These are phyloP conservation scores for Mythimna vitellina DNA, from an alignment of 2,888 invertebrate species.

Conservation along the genomic window DNA sequence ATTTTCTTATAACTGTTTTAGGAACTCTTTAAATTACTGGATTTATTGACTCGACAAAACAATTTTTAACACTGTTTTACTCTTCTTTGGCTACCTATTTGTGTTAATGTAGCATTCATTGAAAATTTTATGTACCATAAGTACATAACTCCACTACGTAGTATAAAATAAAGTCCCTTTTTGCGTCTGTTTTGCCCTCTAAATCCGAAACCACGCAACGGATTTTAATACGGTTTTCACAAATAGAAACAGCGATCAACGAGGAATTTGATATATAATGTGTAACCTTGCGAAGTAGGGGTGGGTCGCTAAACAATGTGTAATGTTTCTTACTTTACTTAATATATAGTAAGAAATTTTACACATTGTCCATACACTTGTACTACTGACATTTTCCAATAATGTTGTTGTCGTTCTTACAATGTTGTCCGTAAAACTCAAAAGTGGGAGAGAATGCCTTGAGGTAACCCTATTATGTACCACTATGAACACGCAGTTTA, in stretches of 20 bases:
- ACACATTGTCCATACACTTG: not conserved
- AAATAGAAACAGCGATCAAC: not conserved
- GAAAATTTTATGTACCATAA: not conserved
- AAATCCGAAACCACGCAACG: not conserved
- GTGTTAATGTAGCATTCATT: not conserved
- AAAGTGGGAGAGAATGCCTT: not conserved
- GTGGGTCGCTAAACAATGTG: not conserved
- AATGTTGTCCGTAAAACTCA: not conserved
- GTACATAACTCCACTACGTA: not conserved
- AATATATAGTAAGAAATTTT: too few species aligned
- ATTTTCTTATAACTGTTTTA: conserved; percentile 24
- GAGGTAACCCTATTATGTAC: not conserved
- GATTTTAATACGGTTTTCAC: not conserved
- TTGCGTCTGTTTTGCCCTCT: not conserved
- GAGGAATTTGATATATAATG: not conserved
- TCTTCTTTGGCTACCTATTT: not conserved
- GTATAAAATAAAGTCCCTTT: not conserved
- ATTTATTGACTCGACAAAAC: not conserved
- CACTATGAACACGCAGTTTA: not conserved
- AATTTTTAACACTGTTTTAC: conserved; percentile 7
- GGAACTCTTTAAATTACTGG: not conserved
- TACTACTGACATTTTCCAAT: not conserved
- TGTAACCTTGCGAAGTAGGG: not conserved
- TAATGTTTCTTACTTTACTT: not conserved
- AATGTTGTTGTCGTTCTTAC: not conserved